These are phyloP conservation scores for Brachyrhaphis roseni DNA, from an alignment of 2,797 vertebrate genomes.

Conservation along the genomic window DNA sequence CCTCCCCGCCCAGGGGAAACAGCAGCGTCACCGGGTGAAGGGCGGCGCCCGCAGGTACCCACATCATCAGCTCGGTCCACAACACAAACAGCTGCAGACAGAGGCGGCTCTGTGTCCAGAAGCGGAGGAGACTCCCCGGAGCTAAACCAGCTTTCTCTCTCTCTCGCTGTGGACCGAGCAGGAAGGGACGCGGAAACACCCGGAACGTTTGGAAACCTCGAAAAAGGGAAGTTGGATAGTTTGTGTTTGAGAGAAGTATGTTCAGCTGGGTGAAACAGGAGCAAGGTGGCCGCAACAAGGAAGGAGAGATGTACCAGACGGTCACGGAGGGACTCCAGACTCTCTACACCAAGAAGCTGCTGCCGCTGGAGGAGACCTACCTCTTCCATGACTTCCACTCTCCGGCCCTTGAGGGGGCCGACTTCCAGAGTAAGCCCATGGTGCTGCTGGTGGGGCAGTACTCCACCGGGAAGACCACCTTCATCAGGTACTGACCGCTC, in stretches of 20 bases:
- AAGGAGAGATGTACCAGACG: slow-evolving; percentile 89
- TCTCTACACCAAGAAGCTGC: slow-evolving; percentile 90
- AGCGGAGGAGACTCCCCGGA: neutral
- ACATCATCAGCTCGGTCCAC: slow-evolving; percentile 24
- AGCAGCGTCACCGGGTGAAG: slow-evolving; percentile 37
- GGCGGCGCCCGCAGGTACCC: slow-evolving; percentile 62
- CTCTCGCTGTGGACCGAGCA: neutral
- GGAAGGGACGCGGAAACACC: slow-evolving; percentile 4
- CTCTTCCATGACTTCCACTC: slow-evolving; percentile 98
- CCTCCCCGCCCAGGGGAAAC: neutral
- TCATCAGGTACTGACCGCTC: slow-evolving; percentile 86
- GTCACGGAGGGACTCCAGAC: slow-evolving; percentile 91
- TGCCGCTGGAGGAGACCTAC: slow-evolving; percentile 94
- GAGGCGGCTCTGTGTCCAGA: slow-evolving; percentile 12
- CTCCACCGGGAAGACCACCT: slow-evolving; percentile 96
- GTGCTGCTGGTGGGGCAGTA: slow-evolving; percentile 96
- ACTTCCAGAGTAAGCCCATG: slow-evolving; percentile 98
- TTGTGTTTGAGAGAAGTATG: slow-evolving; percentile 70
- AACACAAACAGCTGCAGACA: slow-evolving; percentile 22
- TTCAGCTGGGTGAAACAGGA: slow-evolving; percentile 94
- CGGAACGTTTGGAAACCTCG: slow-evolving; percentile 35
- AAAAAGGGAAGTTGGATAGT: slow-evolving; percentile 55
- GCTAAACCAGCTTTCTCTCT: neutral
- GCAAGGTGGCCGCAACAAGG: slow-evolving; percentile 83
- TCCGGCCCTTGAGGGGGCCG: slow-evolving; percentile 92